Evolutionary conservation across 2,888 invertebrate genomes (phyloP).

Genomic region (Amphipoea oculea): DNA sequence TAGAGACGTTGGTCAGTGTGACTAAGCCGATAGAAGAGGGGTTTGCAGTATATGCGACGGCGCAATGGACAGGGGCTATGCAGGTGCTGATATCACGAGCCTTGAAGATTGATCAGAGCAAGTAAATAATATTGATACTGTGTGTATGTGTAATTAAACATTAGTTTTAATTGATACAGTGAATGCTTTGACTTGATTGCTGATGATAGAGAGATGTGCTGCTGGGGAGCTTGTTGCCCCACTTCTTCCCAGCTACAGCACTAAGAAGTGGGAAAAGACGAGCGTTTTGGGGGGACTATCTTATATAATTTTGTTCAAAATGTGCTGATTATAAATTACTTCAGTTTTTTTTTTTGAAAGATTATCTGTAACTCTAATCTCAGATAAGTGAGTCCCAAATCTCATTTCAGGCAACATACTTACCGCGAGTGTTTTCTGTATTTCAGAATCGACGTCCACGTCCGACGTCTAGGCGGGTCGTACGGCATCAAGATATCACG

Average conservation of each 20-base stretch:
- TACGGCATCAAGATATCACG: constrained; percentile 94
- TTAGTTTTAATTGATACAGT: background rate
- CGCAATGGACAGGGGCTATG: constrained; percentile 89
- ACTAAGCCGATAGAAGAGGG: constrained; percentile 92
- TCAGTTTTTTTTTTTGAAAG: too few species aligned
- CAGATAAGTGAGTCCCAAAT: background rate
- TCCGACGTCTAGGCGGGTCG: constrained; percentile 86
- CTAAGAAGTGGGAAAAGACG: background rate
- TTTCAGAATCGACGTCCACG: constrained; percentile 57
- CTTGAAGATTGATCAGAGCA: constrained; percentile 87
- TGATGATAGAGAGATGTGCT: background rate
- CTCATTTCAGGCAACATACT: background rate
- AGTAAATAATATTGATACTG: constrained; percentile 77
- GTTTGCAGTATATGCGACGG: constrained; percentile 89
- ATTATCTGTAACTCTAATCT: too few species aligned
- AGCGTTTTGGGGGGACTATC: too few species aligned
- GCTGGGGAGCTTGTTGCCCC: background rate
- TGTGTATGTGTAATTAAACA: too few species aligned
- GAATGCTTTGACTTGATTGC: background rate
- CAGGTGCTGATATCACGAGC: constrained; percentile 88
- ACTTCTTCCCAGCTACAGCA: background rate
- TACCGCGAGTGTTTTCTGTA: constrained; percentile 70
- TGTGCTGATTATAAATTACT: background rate
- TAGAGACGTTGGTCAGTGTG: constrained; percentile 92
- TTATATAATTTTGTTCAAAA: too few species aligned